Evolutionary conservation across 2,113 vertebrate genomes (phyloP).

Genomic region (Eulemur rufifrons): DNA sequence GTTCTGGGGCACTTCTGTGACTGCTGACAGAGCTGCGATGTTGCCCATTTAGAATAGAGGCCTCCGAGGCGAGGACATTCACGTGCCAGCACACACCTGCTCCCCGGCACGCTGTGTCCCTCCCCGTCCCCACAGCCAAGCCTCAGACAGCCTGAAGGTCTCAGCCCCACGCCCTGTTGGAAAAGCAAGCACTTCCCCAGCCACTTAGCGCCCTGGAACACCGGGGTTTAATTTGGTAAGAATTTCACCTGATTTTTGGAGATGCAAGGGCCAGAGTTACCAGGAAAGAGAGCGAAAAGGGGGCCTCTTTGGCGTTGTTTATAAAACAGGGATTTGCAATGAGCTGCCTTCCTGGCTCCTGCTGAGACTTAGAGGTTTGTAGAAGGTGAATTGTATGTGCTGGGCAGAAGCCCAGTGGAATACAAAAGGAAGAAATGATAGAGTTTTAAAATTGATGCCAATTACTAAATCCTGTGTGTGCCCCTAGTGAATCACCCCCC

Average conservation of each 20-base stretch:
- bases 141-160: not conserved
- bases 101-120: fast-evolving
- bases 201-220: no score
- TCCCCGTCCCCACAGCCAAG: not conserved
- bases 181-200: not conserved
- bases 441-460: not conserved
- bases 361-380: not conserved
- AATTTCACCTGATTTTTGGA: not conserved
- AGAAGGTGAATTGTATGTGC: not conserved
- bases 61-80: not conserved
- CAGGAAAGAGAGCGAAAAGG: not conserved
- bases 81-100: fast-evolving
- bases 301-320: not conserved
- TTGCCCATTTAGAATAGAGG: not conserved
- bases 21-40: not conserved
- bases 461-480: not conserved
- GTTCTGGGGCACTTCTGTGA: not conserved
- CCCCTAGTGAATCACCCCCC: not conserved
- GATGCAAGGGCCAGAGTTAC: not conserved
- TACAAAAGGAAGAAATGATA: not conserved
- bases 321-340: not conserved
- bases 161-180: not conserved
- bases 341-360: not conserved
- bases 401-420: not conserved
- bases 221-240: not conserved